Evolutionary conservation across 2,797 vertebrate species (phyloP), one percentile per base, ranked within the genome.

Genomic region (Galaxias olidus): DNA sequence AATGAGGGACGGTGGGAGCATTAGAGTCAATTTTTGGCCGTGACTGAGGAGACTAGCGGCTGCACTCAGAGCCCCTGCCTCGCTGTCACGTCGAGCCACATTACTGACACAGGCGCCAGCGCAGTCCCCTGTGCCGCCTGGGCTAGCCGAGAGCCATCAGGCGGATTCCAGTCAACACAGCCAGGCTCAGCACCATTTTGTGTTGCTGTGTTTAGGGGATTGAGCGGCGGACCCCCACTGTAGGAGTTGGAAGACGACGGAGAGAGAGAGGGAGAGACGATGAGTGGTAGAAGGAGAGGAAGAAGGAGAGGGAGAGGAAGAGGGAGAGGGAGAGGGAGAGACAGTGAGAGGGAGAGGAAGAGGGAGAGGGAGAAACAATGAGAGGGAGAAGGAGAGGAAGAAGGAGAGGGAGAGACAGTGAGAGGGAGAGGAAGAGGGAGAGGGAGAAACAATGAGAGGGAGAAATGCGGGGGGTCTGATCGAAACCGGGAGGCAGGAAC

Each of bases 1-100:
- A 63, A 69, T 65, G 59, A 58, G 9, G 13, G 11, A 11, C 11
- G 41, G 59, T 73, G 67, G 74, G 64, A 66, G 65, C 61, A 64
- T 76, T 75, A 61, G 74, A 68, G 66, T 71, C 67, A 68, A 68
- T 84, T 75, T 76, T 70, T 72, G 60, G 54, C 70, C 30, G 30
- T 30, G 30, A 30, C 30, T 61, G 47, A 66, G 59, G 47, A 65
- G 54, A 54, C 63, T n/a, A 54, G 57, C 10, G 9, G 10, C 14
- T 48, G 64, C 12, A 15, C 43, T 52, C 49, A 1, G 20, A 10
- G 4, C 49, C 15, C 7, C 10, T 10, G n/a, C n/a, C 60, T 11
- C 40, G 15, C 45, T 5, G 50, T 72, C 50, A 47, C 4, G 4
- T 49, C 63, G 7, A 30, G 53, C 70, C 44, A 64, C 69, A 85